Base-by-base conservation (phyloP, 2,113 vertebrate genomes). In the Dipodomys merriami region DNA sequence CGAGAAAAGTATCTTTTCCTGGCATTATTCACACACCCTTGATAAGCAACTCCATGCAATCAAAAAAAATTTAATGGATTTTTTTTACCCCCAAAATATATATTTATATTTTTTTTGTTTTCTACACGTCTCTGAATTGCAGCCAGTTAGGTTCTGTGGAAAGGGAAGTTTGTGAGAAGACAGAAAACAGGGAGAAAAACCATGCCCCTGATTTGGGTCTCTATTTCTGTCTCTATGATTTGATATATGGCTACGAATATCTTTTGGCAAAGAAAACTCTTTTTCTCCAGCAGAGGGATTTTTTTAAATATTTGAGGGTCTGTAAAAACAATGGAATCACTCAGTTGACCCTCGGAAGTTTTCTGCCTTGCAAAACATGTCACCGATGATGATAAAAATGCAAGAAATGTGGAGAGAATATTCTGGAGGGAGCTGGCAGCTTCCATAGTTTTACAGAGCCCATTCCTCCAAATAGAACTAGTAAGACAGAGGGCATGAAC, bases 1-100 rank as follows among this genome's bases (percentile, higher is more conserved):
- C 97, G 91, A 94, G 91, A 88, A 95, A 96, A 97, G 97, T 96
- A 97, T 97, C 96, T 97, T 98, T 98, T 98, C 97, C 97, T 97
- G 98, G 96, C 96, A 97, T 98, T 97, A 97, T 98, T 98, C 97
- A 97, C 94, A 96, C 95, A 94, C 91, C 20, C 86, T 92, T 96
- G 97, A 97, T 97, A 94, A 97, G 95, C 96, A 97, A 95, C 90
- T 96, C 83, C 30, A 65, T 94, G 91, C 95, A 96, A 96, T 96
- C 88, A 96, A 90, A 97, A 39, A 97, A 82, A 68, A 97, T 18
- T 93, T 96, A 97, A 96, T 96, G 93, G 94, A 96, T 96, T 69
- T 73, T 35, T 91, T 91, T 86, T 27, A 39, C 53, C 93, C 78
- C 18, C 73, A 95, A 94, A 65, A 95, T 96, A 81, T 27, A 0